Evolutionary conservation across 1,140 invertebrate genomes (phyloP), one percentile per base, ranked within the genome.

Genomic region (Acyrthosiphon pisum): DNA sequence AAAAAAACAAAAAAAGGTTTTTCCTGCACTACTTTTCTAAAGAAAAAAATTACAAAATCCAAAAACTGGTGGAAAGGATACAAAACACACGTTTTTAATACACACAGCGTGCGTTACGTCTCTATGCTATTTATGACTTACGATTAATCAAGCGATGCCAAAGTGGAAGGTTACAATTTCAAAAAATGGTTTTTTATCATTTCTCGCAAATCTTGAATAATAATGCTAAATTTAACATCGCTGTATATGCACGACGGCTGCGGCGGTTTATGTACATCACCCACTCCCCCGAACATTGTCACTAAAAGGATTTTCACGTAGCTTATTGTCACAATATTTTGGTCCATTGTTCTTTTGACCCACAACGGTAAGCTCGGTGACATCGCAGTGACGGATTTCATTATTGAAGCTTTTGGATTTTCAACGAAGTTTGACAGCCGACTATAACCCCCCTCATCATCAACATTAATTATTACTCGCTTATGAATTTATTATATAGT

Each of bases 221-320:
- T 84, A 60, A 86, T 26, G 83, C 8, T 76, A 6, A 76, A 76
- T n/a, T 76, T 76, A 76, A 76, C n/a, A 76, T 68, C 30, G 14
- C 11, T n/a, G 30, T 68, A 68, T 14, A 6, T 4, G 60, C 14
- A 18, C 9, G 20, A 76, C 60, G n/a, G 30, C 4, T 35, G 8
- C 11, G 11, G 30, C 30, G n/a, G 6, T n/a, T 76, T 18, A 76
- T 76, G 60, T n/a, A 18, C 30, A 76, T 6, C 30, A 18, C 9
- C 14, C 30, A 76, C 60, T 0, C 22, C 20, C 20, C 1, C 4
- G 46, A 53, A 37, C 35, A 60, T 90, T 56, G 37, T 41, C 89
- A 30, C 37, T 90, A 90, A 90, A 90, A 90, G 89, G 89, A 6
- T 90, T 90, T 90, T 90, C 56, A 2, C 53, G 89, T 60, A 90